Base-by-base conservation (phyloP, 2,797 vertebrate genomes). In the Megalops cyprinoides region DNA sequence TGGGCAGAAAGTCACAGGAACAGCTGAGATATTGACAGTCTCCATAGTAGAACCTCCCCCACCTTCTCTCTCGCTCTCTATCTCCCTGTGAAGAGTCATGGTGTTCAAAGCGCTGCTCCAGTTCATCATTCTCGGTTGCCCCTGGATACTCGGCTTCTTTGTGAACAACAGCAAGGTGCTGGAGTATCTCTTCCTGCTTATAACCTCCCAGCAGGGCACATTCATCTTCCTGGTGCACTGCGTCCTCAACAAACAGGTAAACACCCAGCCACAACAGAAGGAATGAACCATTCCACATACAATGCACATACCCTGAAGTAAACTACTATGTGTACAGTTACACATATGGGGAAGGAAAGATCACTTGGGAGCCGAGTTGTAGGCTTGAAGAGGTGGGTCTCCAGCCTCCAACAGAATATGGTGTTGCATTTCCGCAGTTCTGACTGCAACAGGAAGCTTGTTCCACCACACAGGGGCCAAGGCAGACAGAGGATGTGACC, bases 141-240 rank as follows among this genome's bases (percentile, higher is more conserved):
- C 53, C 18, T 78, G 76, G 76, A 25, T 78, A 3, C 76, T 78
- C 18, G 76, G 76, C 34, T 25, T 78, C 25, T 78, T 78, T 46
- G 31, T 44, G 28, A 51, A 49, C 20, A 34, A 14, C 12, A 78
- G 39, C 4, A 20, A 20, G 6, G 48, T 67, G 39, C n/a, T 60
- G 44, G 58, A 78, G 25, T 18, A 15, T 20, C 20, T 79, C 15
- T 79, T 69, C 65, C 28, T 79, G 6, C 10, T 25, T 37, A 14
- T 49, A 18, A 39, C 15, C 44, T 69, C 65, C 23, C 78, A 53
- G 28, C 48, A 53, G 8, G 78, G 78, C 53, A 78, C 76, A 49
- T 55, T 77, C 49, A 77, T 77, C 48, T 77, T 77, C 75, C 28
- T 77, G 12, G 31, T 77, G 25, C 56, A 78, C 76, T 78, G 76